Percentiles rank a stretch among this genome's conserved stretches.
Evolutionary conservation across 2,888 invertebrate genomes (phyloP).

Genomic region (Hirtodrosophila alboralis): DNA sequence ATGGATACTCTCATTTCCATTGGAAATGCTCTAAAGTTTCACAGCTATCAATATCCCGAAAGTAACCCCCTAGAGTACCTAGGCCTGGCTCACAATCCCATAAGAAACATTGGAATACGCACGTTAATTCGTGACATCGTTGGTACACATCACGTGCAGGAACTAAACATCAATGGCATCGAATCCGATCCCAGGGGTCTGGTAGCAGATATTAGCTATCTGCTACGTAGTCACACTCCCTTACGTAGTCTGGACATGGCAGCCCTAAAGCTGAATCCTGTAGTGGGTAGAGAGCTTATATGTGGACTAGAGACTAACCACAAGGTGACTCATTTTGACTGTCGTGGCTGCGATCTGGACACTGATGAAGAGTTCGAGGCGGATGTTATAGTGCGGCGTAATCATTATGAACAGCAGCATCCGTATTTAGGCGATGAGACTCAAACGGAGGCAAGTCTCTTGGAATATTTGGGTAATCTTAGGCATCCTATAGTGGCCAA

Average conservation of each 20-base stretch:
- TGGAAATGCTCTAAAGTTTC: constrained; percentile 34
- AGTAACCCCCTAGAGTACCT: constrained; percentile 60
- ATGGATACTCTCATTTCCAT: constrained; percentile 24
- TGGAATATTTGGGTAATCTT: constrained; percentile 42
- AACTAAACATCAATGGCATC: constrained; percentile 65
- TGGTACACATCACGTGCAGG: constrained; percentile 52
- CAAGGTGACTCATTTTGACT: constrained; percentile 61
- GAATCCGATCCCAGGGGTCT: constrained; percentile 18
- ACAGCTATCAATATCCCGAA: constrained; percentile 24
- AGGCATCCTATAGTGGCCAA: constrained; percentile 55
- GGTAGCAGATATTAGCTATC: constrained; percentile 31
- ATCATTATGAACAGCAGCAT: constrained; percentile 50
- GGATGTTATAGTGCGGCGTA: constrained; percentile 72
- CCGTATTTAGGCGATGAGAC: constrained; percentile 56
- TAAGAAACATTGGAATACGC: constrained; percentile 52
- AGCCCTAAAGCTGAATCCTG: constrained; percentile 46
- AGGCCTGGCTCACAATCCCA: constrained; percentile 71
- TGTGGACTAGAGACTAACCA: constrained; percentile 59
- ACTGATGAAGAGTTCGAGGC: constrained; percentile 69
- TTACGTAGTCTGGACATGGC: constrained; percentile 63
- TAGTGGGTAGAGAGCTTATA: constrained; percentile 42
- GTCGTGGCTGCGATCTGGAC: constrained; percentile 68
- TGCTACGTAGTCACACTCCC: constrained; percentile 59
- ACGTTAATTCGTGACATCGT: constrained; percentile 41
- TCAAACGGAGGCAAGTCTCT: constrained; percentile 60